Evolutionary conservation across 1,140 invertebrate genomes (phyloP), one percentile per base, ranked within the genome.

Genomic region (Heliconius himera): DNA sequence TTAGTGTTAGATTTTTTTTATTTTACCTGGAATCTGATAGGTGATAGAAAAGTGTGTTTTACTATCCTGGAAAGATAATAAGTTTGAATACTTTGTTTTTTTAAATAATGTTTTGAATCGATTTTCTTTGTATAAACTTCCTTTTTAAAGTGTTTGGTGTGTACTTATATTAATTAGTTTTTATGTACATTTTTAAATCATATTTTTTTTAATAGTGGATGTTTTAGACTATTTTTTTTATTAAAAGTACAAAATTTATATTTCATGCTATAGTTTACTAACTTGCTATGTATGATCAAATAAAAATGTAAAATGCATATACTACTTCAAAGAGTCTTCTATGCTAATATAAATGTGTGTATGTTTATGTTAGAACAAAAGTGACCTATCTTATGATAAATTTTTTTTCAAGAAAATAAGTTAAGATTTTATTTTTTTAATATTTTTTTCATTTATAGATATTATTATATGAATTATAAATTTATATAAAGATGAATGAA

Each of bases 41-140:
- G 49, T 70, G 79, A 76, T 51, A 77, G 70, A 77, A 81, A 79
- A 79, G 74, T 80, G 77, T 80, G 77, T 80, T 78, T 80, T 70
- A 83, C 46, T 76, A 83, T 81, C 82, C 82, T 83, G 82, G 78
- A 83, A 83, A 70, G 66, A 74, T 11, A 54, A 73, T 74, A 4
- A 51, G 41, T 46, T 74, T 74, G 26, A n/a, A 73, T 74, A 51
- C 1, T 51, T 22, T 66, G 8, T 66, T 66, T 66, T 22, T 66
- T 66, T 33, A 33, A 4, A 16, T 16, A 3, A 29, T 29, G 9
- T 66, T 66, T 26, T 66, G 9, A 4, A 29, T 66, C 60, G 60
- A 66, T 66, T 66, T 46, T 66, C 6, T 66, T 11, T 13, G n/a
- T 56, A 56, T 56, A n/a, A n/a, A 11, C 13, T 29, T 26, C 9